A percentile compares a stretch with the other conserved stretches of the same genome.
Conservation (phyloP, 2,113 vertebrate genomes). For the Sclerurus mexicanus region DNA sequence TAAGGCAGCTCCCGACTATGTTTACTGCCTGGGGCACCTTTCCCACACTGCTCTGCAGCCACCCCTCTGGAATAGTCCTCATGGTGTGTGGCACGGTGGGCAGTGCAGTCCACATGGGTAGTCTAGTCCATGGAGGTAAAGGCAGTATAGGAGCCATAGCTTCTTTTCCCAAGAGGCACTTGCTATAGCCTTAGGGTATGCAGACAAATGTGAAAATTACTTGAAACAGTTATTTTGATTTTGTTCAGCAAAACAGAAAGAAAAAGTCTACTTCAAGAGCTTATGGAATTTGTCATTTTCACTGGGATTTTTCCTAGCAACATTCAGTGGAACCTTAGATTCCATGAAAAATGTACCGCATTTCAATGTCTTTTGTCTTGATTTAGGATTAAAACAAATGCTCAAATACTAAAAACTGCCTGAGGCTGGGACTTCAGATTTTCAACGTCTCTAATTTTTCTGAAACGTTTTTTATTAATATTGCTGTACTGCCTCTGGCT, state of each 20-base stretch:
- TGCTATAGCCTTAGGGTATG: not conserved
- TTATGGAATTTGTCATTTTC: not conserved
- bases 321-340: not conserved
- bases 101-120: not conserved
- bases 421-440: not conserved
- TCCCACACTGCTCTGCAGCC: not conserved
- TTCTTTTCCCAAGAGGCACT: not conserved
- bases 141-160: not conserved
- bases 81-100: not conserved
- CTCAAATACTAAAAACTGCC: not conserved
- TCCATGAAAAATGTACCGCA: not conserved
- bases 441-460: not conserved
- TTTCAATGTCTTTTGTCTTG: not conserved
- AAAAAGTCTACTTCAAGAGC: not conserved
- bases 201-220: not conserved
- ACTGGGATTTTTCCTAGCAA: not conserved
- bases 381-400: constrained; percentile 8
- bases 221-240: not conserved
- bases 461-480: not conserved
- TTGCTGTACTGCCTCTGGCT: constrained; percentile 1
- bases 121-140: not conserved
- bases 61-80: not conserved
- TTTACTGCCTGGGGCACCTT: not conserved
- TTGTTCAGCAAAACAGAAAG: not conserved
- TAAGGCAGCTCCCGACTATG: not conserved